These are phyloP conservation scores for Formicarius rufipectus DNA, from an alignment of 2,113 vertebrate genomes.

Conservation along the genomic window DNA sequence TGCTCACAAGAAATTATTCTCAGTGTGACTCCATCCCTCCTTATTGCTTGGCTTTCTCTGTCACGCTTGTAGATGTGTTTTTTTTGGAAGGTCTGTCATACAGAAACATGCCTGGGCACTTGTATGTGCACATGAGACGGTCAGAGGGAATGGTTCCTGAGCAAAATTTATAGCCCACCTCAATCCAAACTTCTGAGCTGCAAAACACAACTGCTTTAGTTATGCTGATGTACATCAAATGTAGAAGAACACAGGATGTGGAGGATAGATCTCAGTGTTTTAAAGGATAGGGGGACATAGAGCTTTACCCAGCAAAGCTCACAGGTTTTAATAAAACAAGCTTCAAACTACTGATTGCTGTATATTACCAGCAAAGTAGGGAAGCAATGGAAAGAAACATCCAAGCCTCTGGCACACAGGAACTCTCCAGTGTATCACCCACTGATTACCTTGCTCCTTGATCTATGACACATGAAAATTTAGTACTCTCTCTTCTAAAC, in stretches of 20 bases:
- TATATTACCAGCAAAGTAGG: background rate
- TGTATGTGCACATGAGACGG: background rate
- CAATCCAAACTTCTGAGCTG: background rate
- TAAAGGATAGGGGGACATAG: background rate
- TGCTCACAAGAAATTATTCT: background rate
- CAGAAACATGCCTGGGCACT: background rate
- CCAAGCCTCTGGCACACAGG: background rate
- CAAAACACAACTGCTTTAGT: background rate
- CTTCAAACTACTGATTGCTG: background rate
- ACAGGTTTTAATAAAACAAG: background rate
- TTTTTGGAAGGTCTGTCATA: background rate
- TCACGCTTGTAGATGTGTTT: background rate
- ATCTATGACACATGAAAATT: background rate
- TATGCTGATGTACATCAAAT: rapidly evolving
- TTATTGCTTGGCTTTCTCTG: background rate
- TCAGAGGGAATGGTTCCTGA: background rate
- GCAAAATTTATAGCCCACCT: background rate
- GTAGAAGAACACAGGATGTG: background rate
- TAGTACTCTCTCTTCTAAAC: background rate
- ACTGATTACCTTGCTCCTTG: background rate
- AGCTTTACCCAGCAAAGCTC: background rate
- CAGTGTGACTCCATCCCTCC: background rate
- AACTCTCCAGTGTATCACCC: background rate
- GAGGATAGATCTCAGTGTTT: background rate
- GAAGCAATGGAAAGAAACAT: background rate